A percentile compares a stretch with the other conserved stretches of the same genome.
Conservation (phyloP, 2,113 vertebrate species). For the Sinocyclocheilus rhinocerous region DNA sequence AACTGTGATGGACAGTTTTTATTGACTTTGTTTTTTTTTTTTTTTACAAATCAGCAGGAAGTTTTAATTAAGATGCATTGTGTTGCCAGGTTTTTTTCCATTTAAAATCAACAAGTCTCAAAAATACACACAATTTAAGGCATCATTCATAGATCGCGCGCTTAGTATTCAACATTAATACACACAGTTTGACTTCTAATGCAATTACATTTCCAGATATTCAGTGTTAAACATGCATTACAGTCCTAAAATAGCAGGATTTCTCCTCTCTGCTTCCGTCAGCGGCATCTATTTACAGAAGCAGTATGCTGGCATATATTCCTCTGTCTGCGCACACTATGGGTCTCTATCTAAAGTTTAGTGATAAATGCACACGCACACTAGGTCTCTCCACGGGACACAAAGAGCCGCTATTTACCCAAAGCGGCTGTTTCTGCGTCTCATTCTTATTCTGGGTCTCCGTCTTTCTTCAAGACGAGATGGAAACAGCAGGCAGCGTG, state of each 20-base stretch:
- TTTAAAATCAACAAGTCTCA: no score
- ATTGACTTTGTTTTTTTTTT: no score
- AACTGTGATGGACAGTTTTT: no score
- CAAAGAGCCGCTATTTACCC: slow-evolving; percentile 1
- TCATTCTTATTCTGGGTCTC: background rate
- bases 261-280: background rate
- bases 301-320: slow-evolving; percentile 28
- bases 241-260: slow-evolving; percentile 50
- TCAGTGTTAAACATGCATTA: background rate
- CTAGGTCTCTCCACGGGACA: slow-evolving; percentile 5
- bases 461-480: slow-evolving; percentile 3
- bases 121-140: no score
- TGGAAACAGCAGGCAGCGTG: background rate
- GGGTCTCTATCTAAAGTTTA: slow-evolving; percentile 24
- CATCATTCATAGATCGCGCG: background rate
- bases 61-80: no score
- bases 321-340: slow-evolving; percentile 38
- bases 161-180: background rate
- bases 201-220: background rate
- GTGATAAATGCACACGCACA: slow-evolving; percentile 33
- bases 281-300: slow-evolving; percentile 20
- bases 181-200: background rate
- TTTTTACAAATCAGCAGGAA: no score
- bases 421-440: background rate
- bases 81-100: no score